These are phyloP conservation scores for Phyllopteryx taeniolatus DNA, from an alignment of 2,113 vertebrate genomes.

Conservation along the genomic window DNA sequence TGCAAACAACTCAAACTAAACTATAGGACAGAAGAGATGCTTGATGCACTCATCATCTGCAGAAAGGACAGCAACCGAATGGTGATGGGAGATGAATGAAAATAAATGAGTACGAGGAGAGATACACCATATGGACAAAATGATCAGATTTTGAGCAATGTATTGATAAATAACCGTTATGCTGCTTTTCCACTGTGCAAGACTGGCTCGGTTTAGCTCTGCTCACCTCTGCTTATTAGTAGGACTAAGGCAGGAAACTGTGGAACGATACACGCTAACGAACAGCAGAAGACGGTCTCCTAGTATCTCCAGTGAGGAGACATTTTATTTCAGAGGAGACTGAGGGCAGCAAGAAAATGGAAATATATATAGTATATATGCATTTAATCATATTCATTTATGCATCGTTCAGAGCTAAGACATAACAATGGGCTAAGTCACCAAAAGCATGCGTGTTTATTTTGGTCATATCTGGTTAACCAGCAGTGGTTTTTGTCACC, in stretches of 20 bases:
- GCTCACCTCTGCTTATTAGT: too few species aligned
- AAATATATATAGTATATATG: too few species aligned
- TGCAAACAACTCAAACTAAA: neutral
- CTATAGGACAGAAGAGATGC: conserved; percentile 16
- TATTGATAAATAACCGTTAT: neutral
- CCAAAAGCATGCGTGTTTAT: neutral
- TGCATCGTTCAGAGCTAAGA: neutral
- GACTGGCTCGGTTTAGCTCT: neutral
- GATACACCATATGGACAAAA: conserved; percentile 13
- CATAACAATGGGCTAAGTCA: neutral
- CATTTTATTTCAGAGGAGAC: too few species aligned
- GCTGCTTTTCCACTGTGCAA: neutral
- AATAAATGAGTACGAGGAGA: conserved; percentile 42
- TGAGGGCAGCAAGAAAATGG: too few species aligned
- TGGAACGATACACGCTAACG: too few species aligned
- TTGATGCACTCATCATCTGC: conserved; percentile 12
- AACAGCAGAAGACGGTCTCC: too few species aligned
- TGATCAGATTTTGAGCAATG: neutral
- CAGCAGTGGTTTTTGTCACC: too few species aligned
- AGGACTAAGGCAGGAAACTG: too few species aligned
- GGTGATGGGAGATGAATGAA: conserved; percentile 29
- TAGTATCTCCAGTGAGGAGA: too few species aligned
- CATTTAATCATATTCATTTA: too few species aligned
- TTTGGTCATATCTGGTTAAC: neutral
- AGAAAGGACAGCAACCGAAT: conserved; percentile 27